Percentiles rank a stretch among this genome's conserved stretches.
phyloP scores from a whole-genome alignment of 2,113 vertebrate genomes.

The Actenoides lindsayi region DNA sequence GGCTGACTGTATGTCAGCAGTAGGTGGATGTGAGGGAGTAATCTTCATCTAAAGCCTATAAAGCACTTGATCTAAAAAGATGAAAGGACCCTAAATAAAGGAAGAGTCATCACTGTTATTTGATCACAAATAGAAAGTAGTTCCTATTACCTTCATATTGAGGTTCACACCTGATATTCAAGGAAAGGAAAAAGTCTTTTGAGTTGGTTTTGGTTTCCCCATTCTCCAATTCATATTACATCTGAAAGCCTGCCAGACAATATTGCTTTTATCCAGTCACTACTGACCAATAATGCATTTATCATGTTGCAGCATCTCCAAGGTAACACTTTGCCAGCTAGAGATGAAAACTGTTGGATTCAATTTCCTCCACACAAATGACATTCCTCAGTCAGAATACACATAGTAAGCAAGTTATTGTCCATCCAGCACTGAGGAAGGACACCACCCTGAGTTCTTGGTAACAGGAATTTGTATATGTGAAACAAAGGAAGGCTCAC shows the following conservation, averaged over 20 bases:
- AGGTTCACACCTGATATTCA: not conserved
- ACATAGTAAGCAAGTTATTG: not conserved
- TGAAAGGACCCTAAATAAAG: constrained; percentile 18
- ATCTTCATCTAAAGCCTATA: constrained; percentile 36
- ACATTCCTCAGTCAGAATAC: not conserved
- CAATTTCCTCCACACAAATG: constrained; percentile 13
- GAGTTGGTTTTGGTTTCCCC: constrained; percentile 14
- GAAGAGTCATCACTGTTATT: constrained; percentile 35
- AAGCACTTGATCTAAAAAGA: constrained; percentile 58
- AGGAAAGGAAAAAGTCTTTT: not conserved
- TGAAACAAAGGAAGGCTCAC: not conserved
- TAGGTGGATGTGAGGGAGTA: constrained; percentile 5
- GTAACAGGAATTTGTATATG: not conserved
- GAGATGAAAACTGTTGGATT: constrained; percentile 3
- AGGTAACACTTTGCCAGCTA: constrained; percentile 33
- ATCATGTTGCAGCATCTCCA: constrained; percentile 54
- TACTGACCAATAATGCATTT: constrained; percentile 63
- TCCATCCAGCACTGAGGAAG: not conserved
- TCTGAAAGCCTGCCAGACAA: constrained; percentile 42
- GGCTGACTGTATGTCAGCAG: constrained; percentile 17
- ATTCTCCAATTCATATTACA: constrained; percentile 19
- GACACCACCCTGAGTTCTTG: not conserved
- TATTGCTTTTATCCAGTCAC: constrained; percentile 47
- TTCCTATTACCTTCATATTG: not conserved
- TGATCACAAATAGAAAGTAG: not conserved